Percentiles rank a stretch among this genome's conserved stretches.
Evolutionary conservation across 2,797 vertebrate species (phyloP).

Genomic region (Anabacerthia variegaticeps): DNA sequence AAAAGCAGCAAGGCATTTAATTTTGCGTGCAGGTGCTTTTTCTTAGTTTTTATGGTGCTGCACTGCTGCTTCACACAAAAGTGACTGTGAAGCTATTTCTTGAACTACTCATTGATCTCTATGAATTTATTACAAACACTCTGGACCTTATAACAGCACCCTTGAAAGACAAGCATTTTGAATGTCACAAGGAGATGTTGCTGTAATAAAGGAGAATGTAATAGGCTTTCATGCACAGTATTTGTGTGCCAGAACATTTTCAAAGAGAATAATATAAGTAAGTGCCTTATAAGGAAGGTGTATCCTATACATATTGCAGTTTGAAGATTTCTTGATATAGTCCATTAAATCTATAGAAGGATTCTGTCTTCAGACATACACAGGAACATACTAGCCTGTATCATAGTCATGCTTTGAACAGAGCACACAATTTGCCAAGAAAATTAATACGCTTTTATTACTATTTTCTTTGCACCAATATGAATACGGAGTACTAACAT

Average conservation of each 20-base stretch:
- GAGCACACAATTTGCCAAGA: background rate
- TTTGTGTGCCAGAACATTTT: conserved; percentile 42
- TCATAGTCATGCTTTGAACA: background rate
- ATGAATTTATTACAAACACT: conserved; percentile 54
- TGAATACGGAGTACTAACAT: background rate
- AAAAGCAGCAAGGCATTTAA: background rate
- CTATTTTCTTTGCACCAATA: background rate
- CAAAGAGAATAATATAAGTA: conserved; percentile 53
- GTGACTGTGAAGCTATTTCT: conserved; percentile 25
- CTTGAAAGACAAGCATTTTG: conserved; percentile 59
- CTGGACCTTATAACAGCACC: conserved; percentile 37
- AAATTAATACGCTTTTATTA: background rate
- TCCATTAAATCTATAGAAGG: background rate
- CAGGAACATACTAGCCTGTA: background rate
- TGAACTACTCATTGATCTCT: conserved; percentile 52
- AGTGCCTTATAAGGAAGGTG: background rate
- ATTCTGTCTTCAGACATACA: background rate
- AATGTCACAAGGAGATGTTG: conserved; percentile 43
- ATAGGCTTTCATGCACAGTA: conserved; percentile 10
- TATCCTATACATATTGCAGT: conserved; percentile 40
- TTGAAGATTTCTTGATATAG: conserved; percentile 51
- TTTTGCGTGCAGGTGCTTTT: background rate
- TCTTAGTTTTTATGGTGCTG: background rate
- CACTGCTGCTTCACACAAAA: background rate
- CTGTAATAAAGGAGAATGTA: conserved; percentile 41